Evolutionary conservation across 2,888 invertebrate species (phyloP).

Genomic region (Nemoura dubitans): DNA sequence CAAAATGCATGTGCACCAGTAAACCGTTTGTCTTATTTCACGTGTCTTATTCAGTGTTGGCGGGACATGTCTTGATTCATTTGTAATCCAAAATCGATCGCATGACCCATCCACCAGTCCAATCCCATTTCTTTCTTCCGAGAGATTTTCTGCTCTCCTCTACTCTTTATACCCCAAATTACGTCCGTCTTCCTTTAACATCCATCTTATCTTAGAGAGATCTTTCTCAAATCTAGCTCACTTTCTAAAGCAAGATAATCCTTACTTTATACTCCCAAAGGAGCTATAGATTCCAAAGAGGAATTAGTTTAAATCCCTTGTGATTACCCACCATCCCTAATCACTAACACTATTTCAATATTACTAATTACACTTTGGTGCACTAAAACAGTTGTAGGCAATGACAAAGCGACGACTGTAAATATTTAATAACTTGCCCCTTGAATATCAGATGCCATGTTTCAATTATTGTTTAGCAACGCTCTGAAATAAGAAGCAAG

Average conservation of each 20-base stretch:
- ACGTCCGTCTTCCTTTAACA: not conserved
- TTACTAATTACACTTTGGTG: not conserved
- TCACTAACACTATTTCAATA: not conserved
- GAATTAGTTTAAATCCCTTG: not conserved
- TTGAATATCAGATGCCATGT: not conserved
- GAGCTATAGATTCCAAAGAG: not conserved
- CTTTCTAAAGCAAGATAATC: constrained; percentile 2
- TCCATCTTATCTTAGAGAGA: not conserved
- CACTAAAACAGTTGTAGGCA: not conserved
- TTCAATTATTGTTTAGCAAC: not conserved
- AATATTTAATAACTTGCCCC: not conserved
- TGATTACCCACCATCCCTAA: not conserved
- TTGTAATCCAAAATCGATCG: not conserved
- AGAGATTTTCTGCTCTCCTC: not conserved
- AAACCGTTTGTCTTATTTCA: not conserved
- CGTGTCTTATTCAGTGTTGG: not conserved
- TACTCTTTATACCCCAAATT: not conserved
- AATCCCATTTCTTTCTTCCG: not conserved
- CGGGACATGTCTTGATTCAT: not conserved
- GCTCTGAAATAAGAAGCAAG: not conserved
- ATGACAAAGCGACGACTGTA: not conserved
- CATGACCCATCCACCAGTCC: not conserved
- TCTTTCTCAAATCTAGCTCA: not conserved
- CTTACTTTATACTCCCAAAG: not conserved
- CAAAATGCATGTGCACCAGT: not conserved